Evolutionary conservation across 2,113 vertebrate species (phyloP).

Genomic region (Microtus montanus): DNA sequence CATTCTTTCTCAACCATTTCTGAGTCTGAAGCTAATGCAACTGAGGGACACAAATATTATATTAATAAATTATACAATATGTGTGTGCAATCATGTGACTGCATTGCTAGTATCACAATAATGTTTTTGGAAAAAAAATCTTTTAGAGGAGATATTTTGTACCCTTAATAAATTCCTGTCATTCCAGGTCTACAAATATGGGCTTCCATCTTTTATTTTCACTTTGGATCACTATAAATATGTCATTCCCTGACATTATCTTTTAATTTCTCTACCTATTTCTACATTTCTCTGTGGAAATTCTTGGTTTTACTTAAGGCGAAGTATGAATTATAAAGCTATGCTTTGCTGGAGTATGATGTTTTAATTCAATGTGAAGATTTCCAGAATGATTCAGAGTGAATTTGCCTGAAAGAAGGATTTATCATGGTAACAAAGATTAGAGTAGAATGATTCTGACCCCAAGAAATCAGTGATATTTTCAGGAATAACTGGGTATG

Average conservation of each 20-base stretch:
- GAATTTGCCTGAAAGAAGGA: background rate
- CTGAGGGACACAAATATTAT: background rate
- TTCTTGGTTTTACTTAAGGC: background rate
- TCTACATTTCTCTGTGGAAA: background rate
- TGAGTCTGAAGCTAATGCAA: background rate
- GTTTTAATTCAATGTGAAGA: background rate
- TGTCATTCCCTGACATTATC: background rate
- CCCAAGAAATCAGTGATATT: background rate
- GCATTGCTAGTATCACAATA: background rate
- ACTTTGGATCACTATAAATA: background rate
- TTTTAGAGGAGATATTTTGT: background rate
- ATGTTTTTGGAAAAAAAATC: background rate
- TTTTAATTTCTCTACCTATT: background rate
- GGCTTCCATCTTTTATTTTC: background rate
- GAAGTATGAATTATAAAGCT: background rate
- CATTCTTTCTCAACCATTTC: background rate
- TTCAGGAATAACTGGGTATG: background rate
- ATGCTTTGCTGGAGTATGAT: background rate
- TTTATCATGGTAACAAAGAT: background rate
- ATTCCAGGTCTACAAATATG: background rate
- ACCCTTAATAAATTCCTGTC: background rate
- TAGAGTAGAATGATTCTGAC: background rate
- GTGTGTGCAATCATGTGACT: background rate
- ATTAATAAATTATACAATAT: background rate
- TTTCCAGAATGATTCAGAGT: background rate